Conservation (phyloP, 1,140 invertebrate species). For the Cydia strobilella region DNA sequence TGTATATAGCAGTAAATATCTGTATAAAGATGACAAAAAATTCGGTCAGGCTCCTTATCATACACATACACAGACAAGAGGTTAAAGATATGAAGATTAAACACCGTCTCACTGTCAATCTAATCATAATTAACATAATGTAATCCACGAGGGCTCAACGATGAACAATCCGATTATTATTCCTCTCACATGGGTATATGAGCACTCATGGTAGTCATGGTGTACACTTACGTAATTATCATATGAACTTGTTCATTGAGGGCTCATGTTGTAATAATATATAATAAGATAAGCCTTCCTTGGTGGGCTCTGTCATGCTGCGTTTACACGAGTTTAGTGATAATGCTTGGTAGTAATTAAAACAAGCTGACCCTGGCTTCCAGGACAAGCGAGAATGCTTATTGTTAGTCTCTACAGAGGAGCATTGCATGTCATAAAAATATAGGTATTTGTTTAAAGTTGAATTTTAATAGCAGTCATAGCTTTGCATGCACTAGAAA, state of each 20-base stretch:
- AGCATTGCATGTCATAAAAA: too few relatives aligned
- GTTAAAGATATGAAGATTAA: not conserved
- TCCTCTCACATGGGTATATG: not conserved
- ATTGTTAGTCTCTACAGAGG: not conserved
- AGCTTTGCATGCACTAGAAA: too few relatives aligned
- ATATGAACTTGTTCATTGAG: slow-evolving; percentile 20
- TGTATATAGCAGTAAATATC: too few relatives aligned
- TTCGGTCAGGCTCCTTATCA: too few relatives aligned
- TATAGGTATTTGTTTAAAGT: too few relatives aligned
- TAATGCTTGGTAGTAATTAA: too few relatives aligned
- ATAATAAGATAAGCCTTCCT: slow-evolving; percentile 17
- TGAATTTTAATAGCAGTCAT: too few relatives aligned
- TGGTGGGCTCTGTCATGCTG: not conserved
- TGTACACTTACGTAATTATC: slow-evolving; percentile 27
- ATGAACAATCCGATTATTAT: slow-evolving; percentile 17
- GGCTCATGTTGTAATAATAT: not conserved
- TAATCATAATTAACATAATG: not conserved
- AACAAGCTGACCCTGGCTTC: too few relatives aligned
- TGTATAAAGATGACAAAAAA: too few relatives aligned
- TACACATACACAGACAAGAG: too few relatives aligned
- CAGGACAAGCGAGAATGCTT: not conserved
- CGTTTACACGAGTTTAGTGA: not conserved
- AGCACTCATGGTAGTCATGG: not conserved
- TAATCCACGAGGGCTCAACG: not conserved
- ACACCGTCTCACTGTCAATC: not conserved